phyloP scores from a whole-genome alignment of 2,797 vertebrate species.

The Orestias chungarensis region DNA sequence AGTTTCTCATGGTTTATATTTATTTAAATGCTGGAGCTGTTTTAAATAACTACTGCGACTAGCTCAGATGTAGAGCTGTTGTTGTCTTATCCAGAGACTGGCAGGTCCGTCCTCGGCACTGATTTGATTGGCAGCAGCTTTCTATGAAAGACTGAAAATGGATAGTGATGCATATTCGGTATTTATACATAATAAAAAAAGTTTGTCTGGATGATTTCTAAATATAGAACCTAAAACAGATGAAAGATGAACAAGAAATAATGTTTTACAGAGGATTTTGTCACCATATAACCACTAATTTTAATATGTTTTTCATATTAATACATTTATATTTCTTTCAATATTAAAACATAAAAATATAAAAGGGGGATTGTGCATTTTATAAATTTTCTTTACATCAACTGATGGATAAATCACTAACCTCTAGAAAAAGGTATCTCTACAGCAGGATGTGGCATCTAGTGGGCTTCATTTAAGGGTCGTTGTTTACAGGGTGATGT shows the following conservation, averaged over 20 bases:
- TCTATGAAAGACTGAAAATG: not conserved
- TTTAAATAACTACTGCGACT: conserved; percentile 28
- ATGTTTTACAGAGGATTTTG: not conserved
- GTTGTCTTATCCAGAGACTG: no score
- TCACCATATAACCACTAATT: not conserved
- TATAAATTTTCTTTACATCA: not conserved
- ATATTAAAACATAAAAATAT: not conserved
- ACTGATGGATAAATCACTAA: not conserved
- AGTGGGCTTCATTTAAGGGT: not conserved
- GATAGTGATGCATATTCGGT: not conserved
- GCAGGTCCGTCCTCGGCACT: not conserved
- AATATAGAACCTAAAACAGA: not conserved
- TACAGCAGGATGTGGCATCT: not conserved
- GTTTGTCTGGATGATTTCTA: not conserved
- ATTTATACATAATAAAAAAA: not conserved
- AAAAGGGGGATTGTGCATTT: not conserved
- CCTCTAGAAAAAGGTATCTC: not conserved
- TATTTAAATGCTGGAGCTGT: conserved; percentile 28
- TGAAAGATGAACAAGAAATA: not conserved
- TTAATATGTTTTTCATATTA: not conserved
- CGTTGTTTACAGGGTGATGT: not conserved
- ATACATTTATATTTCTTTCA: no score
- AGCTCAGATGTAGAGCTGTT: not conserved
- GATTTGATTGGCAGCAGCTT: not conserved
- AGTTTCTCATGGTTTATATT: conserved; percentile 54